phyloP scores from a whole-genome alignment of 2,797 vertebrate genomes.

The Scleropages formosus region DNA sequence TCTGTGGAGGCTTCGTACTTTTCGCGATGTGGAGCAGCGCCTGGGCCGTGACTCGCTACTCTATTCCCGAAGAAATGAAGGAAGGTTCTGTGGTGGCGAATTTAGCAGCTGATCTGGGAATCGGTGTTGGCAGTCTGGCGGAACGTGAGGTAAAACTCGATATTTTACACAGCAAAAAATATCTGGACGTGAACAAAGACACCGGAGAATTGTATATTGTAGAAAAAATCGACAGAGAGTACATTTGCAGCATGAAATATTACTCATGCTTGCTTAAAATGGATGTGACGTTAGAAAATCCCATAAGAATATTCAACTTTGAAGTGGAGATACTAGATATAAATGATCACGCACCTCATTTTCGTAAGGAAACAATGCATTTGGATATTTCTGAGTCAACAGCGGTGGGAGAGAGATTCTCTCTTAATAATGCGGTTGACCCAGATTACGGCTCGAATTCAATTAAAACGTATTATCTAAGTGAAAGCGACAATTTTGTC shows the following conservation, averaged over 20 bases:
- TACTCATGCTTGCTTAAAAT: conserved; percentile 55
- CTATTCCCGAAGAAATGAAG: conserved; percentile 31
- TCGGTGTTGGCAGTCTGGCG: conserved; percentile 20
- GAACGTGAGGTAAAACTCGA: conserved; percentile 30
- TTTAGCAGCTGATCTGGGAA: conserved; percentile 24
- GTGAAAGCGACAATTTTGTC: conserved; percentile 59
- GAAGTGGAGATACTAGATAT: conserved; percentile 60
- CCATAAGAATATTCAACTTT: conserved; percentile 52
- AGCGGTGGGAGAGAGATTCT: conserved; percentile 44
- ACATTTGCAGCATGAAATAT: conserved; percentile 44
- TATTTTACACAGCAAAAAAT: conserved; percentile 47
- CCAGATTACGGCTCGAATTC: conserved; percentile 55
- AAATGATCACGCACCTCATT: conserved; percentile 59
- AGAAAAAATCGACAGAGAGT: conserved; percentile 56
- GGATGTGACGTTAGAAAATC: conserved; percentile 53
- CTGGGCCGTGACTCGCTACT: conserved; percentile 24
- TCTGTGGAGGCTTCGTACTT: no score
- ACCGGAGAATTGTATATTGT: conserved; percentile 57
- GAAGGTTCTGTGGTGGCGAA: conserved; percentile 30
- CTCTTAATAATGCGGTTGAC: conserved; percentile 53
- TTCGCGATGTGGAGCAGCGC: not conserved
- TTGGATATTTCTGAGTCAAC: conserved; percentile 57
- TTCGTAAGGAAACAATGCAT: conserved; percentile 34
- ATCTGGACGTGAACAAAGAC: conserved; percentile 54
- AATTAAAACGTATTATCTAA: conserved; percentile 55